phyloP scores from a whole-genome alignment of 64 coral and sea anemone species.

The Hydrozoanthus tunicans region DNA sequence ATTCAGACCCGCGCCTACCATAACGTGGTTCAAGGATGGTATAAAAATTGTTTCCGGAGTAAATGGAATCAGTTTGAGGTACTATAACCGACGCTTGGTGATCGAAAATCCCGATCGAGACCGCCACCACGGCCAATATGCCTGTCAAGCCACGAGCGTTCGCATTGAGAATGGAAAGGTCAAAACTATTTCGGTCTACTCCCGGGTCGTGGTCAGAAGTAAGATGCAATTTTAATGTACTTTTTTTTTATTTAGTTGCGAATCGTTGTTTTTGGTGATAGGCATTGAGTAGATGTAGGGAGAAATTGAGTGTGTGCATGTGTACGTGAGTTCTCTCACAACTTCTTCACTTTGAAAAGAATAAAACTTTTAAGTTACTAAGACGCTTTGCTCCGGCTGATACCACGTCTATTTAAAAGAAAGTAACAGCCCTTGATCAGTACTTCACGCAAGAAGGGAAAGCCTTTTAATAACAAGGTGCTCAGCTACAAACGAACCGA shows the following conservation, averaged over 20 bases:
- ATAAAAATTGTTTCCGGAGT: not conserved
- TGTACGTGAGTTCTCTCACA: not conserved
- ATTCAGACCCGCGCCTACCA: slow-evolving; percentile 20
- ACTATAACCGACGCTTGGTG: not conserved
- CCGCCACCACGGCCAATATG: not conserved
- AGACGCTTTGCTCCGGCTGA: no score
- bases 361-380: no score
- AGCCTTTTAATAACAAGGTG: no score
- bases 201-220: slow-evolving; percentile 20
- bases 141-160: slow-evolving; percentile 9
- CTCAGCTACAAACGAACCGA: no score
- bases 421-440: no score
- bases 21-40: slow-evolving; percentile 13
- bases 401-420: no score
- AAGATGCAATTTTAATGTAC: not conserved
- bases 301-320: not conserved
- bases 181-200: not conserved
- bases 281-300: not conserved
- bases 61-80: not conserved
- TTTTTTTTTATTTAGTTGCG: not conserved
- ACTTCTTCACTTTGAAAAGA: no score
- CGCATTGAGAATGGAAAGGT: not conserved
- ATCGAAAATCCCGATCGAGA: not conserved
- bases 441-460: no score
- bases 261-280: not conserved